Conservation (phyloP, 2,888 invertebrate genomes). For the Pristionchus entomophagus region DNA sequence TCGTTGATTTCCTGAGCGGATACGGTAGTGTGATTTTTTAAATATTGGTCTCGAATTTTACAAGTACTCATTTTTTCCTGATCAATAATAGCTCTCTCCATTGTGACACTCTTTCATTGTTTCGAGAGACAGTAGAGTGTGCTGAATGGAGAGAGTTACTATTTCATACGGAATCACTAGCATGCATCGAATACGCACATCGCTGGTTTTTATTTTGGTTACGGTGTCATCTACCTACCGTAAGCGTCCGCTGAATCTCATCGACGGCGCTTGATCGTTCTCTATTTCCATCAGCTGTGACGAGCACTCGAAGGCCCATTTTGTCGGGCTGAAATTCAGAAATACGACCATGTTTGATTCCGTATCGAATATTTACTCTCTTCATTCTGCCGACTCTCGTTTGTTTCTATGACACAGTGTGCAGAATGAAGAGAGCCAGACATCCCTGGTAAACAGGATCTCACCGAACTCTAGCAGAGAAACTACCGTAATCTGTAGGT, state of each 20-base stretch:
- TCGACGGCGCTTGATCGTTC: constrained; percentile 15
- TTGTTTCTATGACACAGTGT: too few species aligned
- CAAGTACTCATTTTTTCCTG: too few species aligned
- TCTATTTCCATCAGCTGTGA: not conserved
- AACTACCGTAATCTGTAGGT: not conserved
- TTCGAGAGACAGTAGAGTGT: not conserved
- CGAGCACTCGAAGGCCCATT: constrained; percentile 41
- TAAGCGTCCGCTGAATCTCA: constrained; percentile 38
- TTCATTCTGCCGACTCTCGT: too few species aligned
- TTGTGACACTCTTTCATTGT: not conserved
- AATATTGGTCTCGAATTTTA: too few species aligned
- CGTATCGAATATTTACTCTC: too few species aligned
- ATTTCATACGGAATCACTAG: not conserved
- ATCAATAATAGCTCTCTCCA: too few species aligned
- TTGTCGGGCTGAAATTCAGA: constrained; percentile 42
- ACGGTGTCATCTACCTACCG: not conserved
- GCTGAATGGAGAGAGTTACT: too few species aligned
- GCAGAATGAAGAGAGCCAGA: not conserved
- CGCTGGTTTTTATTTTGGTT: too few species aligned
- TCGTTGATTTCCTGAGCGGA: constrained; percentile 33
- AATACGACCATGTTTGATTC: not conserved
- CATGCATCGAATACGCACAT: too few species aligned
- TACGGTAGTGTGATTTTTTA: not conserved
- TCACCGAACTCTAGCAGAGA: too few species aligned
- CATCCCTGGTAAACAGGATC: too few species aligned